These are phyloP conservation scores for Panagrolaimus sp. DNA, from an alignment of 1,140 invertebrate species.

Conservation along the genomic window DNA sequence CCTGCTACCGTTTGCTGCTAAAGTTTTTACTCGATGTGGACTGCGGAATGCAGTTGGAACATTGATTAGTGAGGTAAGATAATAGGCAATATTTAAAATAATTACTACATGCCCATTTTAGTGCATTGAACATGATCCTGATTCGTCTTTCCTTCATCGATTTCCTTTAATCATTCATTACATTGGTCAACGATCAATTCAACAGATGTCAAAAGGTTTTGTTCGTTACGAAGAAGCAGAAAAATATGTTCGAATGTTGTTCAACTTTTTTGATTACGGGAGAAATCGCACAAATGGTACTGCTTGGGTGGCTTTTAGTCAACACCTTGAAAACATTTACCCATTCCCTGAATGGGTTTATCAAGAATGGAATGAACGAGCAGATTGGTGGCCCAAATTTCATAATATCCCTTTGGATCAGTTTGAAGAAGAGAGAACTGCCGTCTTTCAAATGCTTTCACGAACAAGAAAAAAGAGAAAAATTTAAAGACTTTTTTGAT, in stretches of 20 bases:
- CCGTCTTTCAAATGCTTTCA: no score
- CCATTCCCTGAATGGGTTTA: background rate
- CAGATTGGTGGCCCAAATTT: background rate
- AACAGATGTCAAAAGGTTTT: background rate
- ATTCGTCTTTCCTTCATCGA: background rate
- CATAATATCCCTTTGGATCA: background rate
- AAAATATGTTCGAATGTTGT: background rate
- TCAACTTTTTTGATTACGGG: background rate
- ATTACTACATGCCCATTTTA: background rate
- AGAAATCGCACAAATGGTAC: background rate
- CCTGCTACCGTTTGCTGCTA: background rate
- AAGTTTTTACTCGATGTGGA: background rate
- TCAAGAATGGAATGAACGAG: background rate
- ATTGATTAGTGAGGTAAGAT: slow-evolving; percentile 1
- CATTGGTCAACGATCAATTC: background rate
- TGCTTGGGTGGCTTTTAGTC: background rate
- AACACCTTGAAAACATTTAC: background rate
- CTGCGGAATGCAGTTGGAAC: background rate
- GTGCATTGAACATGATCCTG: background rate
- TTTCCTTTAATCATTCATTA: background rate
- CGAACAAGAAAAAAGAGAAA: no score
- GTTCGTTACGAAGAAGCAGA: background rate
- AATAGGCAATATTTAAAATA: no score
- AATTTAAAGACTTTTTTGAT: no score
- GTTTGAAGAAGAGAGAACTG: no score